Base-by-base conservation (phyloP, 2,113 vertebrate species). In the Lophochroa leadbeateri region DNA sequence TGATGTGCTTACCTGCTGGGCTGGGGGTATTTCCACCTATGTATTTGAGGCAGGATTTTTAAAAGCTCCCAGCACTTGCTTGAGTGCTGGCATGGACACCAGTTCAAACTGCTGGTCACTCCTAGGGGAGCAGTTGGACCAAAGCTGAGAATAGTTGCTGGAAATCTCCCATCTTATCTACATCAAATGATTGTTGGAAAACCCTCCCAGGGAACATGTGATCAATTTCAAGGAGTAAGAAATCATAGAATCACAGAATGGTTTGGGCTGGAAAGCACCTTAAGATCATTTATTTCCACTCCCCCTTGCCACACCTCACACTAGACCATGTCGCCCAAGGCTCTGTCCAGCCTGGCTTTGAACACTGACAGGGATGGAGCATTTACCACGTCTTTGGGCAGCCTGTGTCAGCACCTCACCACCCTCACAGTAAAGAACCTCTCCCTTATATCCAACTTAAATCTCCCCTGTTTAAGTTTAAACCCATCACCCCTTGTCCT, bases 1-100 rank as follows among this genome's bases (percentile, higher is more conserved):
- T 41, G 61, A 25, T 11, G 31, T 50, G 13, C 28, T 72, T 13
- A 52, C 31, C 52, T 74, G 31, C 70, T 76, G 18, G 10, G 15
- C 5, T 1, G 0, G 13, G 35, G 13, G 13, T 28, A 52, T 71
- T 76, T 79, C n/a, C 61, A 85, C n/a, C 37, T 9, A 1, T 0
- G 16, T 69, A 17, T 55, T 64, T 52, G 57, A 60, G 33, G 21
- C 52, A 67, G 13, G 44, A 75, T 83, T 76, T 91, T 71, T 49
- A 33, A 75, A 61, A 71, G 24, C 14, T 67, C 72, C 41, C 47
- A 57, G 86, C 10, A 28, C n/a, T 68, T 4, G 0, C 35, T 9
- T 10, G 52, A 64, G 31, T 2, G 25, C 63, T 71, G 24, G 16
- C 29, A 27, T 14, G 39, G 64, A 10, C 61, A 68, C 4, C 0